Percentiles rank a stretch among this genome's conserved stretches.
Conservation (phyloP, 2,113 vertebrate species). For the Alces alces region DNA sequence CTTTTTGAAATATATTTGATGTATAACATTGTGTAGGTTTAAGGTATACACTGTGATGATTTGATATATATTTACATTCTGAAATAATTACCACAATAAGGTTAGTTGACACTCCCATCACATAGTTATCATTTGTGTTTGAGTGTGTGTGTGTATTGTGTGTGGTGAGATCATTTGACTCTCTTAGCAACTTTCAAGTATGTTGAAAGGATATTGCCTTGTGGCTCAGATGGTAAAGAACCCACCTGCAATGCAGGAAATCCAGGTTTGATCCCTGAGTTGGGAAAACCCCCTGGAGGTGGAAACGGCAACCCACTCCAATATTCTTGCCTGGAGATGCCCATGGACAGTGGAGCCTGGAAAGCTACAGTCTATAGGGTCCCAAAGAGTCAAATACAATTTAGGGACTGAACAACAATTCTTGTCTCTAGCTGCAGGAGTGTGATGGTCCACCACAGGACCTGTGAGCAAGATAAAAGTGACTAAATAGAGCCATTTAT, state of each 20-base stretch:
- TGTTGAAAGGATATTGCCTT: neutral
- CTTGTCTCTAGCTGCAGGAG: neutral
- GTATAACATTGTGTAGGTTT: neutral
- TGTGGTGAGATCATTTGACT: neutral
- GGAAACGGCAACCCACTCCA: neutral
- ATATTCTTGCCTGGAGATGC: neutral
- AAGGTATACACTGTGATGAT: neutral
- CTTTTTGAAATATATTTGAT: neutral
- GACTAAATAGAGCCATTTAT: neutral
- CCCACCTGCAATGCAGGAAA: neutral
- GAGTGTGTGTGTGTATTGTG: fast-evolving
- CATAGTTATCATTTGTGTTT: neutral
- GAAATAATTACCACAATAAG: neutral
- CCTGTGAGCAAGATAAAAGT: neutral
- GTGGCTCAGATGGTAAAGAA: neutral
- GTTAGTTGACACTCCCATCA: neutral
- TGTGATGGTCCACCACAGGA: neutral
- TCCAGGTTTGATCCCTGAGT: neutral
- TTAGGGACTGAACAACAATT: neutral
- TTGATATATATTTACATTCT: neutral
- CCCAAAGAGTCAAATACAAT: neutral
- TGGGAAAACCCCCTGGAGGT: neutral
- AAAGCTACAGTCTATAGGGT: neutral
- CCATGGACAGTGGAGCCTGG: neutral
- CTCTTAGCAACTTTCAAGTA: neutral